Percentiles rank a stretch among this genome's conserved stretches.
Conservation (phyloP, 2,113 vertebrate genomes). For the Cyprinodon tularosa region DNA sequence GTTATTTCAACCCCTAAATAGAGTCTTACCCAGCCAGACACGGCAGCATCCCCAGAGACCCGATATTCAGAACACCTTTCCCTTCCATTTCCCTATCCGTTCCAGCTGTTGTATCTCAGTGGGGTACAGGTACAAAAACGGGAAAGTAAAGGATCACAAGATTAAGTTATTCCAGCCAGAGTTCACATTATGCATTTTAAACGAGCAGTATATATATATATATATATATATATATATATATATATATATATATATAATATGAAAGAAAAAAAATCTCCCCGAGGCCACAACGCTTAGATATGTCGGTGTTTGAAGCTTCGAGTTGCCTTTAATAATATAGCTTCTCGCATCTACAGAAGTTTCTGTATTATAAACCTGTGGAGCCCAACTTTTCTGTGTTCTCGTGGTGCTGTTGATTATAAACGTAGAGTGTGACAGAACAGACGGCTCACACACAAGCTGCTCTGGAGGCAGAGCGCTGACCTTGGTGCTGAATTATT, state of each 20-base stretch:
- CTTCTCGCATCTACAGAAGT: background rate
- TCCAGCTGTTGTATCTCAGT: slow-evolving; percentile 27
- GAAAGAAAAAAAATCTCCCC: background rate
- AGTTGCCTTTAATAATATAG: background rate
- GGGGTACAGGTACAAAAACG: slow-evolving; percentile 21
- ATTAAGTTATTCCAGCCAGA: slow-evolving; percentile 30
- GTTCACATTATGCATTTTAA: slow-evolving; percentile 13
- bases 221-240: no score
- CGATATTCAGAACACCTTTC: slow-evolving; percentile 21
- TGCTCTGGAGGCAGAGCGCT: slow-evolving; percentile 26
- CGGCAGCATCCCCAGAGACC: background rate
- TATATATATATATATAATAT: no score
- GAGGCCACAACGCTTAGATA: background rate
- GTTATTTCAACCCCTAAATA: background rate
- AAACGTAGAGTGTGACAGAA: background rate
- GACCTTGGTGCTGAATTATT: slow-evolving; percentile 64
- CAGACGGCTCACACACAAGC: background rate
- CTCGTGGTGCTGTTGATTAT: background rate
- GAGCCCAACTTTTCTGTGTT: background rate
- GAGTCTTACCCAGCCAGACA: background rate
- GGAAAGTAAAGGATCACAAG: slow-evolving; percentile 29
- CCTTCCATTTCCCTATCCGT: slow-evolving; percentile 19
- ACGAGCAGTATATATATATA: background rate
- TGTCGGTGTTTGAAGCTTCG: background rate
- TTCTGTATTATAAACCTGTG: background rate